Percentiles rank a stretch among this genome's conserved stretches.
phyloP scores from a whole-genome alignment of 30 jellyfish, hydroid and myxozoan species.

The Turritopsis dohrnii region DNA sequence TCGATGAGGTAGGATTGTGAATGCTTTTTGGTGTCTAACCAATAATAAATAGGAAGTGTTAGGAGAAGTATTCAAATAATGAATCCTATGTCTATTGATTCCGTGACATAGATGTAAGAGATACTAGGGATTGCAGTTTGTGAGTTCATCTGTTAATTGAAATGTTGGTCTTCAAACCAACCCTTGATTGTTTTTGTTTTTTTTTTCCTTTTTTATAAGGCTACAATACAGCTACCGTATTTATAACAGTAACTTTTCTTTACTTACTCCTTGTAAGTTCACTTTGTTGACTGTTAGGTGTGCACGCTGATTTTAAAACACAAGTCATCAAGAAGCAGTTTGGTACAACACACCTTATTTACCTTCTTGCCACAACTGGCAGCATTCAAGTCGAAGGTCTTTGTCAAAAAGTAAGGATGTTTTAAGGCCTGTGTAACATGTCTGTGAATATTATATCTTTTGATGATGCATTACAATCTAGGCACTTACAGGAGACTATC shows the following conservation, averaged over 20 bases:
- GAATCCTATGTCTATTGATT: no score
- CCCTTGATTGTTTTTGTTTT: no score
- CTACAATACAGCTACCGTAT: no score
- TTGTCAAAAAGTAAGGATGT: constrained; percentile 55
- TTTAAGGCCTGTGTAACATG: neutral
- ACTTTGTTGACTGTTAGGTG: constrained; percentile 32
- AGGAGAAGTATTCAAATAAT: no score
- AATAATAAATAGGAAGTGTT: no score
- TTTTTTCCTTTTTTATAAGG: no score
- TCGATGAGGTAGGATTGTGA: constrained; percentile 53
- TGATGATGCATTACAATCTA: neutral
- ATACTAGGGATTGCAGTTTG: no score
- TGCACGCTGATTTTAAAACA: constrained; percentile 58
- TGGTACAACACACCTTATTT: constrained; percentile 76
- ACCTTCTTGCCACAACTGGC: constrained; percentile 94
- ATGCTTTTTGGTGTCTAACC: no score
- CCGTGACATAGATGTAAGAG: no score
- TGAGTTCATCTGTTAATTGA: no score
- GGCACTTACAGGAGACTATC: constrained; percentile 66
- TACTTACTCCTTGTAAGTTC: neutral
- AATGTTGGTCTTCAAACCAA: no score
- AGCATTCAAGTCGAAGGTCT: constrained; percentile 71
- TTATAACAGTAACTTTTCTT: neutral
- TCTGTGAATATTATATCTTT: neutral
- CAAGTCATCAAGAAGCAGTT: constrained; percentile 55